Percentiles rank a stretch among this genome's conserved stretches.
Conservation (phyloP, 2,888 invertebrate species). For the Folsomia manolachei region DNA sequence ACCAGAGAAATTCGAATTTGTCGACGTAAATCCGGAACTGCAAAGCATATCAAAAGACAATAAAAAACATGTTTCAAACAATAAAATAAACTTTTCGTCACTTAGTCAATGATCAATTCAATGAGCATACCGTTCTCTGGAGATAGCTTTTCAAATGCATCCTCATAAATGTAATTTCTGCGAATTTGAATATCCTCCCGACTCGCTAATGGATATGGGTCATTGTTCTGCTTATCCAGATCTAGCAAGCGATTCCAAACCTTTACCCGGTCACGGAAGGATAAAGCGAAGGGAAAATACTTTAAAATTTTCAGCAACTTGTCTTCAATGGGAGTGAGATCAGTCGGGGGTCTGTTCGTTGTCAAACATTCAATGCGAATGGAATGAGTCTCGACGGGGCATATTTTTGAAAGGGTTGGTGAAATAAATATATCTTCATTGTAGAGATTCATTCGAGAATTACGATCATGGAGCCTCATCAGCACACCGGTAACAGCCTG, state of each 20-base stretch:
- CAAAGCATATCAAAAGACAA: constrained; percentile 41
- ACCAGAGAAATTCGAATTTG: constrained; percentile 85
- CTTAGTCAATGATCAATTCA: not conserved
- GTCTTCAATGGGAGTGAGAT: constrained; percentile 80
- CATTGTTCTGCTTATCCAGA: constrained; percentile 65
- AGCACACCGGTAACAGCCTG: constrained; percentile 71
- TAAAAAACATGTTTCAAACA: not conserved
- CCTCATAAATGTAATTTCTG: constrained; percentile 94
- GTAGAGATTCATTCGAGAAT: constrained; percentile 76
- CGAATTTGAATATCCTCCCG: constrained; percentile 72
- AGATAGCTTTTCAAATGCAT: constrained; percentile 91
- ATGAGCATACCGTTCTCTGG: constrained; percentile 72
- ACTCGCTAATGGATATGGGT: constrained; percentile 58
- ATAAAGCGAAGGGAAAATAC: constrained; percentile 91
- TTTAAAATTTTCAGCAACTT: constrained; percentile 81
- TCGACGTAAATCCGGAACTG: constrained; percentile 80
- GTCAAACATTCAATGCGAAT: constrained; percentile 53
- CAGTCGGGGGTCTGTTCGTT: constrained; percentile 52
- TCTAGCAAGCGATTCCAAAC: constrained; percentile 71
- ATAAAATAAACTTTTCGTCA: not conserved
- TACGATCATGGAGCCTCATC: constrained; percentile 78
- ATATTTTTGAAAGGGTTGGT: constrained; percentile 53
- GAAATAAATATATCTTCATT: constrained; percentile 69
- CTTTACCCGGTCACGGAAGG: constrained; percentile 83
- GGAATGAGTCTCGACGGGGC: constrained; percentile 51